Percentiles rank a stretch among this genome's conserved stretches.
These are phyloP conservation scores for Cosmia pyralina DNA, from an alignment of 2,888 invertebrate genomes.

Conservation along the genomic window DNA sequence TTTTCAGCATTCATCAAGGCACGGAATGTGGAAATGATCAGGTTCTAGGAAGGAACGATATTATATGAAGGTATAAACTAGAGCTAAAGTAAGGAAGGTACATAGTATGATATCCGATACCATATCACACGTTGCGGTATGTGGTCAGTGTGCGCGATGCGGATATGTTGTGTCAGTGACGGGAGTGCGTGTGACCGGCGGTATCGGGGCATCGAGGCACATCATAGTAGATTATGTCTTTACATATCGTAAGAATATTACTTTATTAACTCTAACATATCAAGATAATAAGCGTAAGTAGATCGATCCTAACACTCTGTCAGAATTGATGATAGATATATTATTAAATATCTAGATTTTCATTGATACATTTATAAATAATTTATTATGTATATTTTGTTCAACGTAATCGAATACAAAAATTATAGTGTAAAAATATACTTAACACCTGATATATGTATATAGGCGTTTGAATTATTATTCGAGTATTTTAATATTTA, in stretches of 20 bases:
- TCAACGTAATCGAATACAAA: conserved; percentile 74
- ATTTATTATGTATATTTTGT: conserved; percentile 65
- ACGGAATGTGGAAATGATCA: conserved; percentile 71
- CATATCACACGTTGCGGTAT: conserved; percentile 71
- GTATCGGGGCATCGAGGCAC: conserved; percentile 85
- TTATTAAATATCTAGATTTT: conserved; percentile 69
- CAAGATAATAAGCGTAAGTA: conserved; percentile 89
- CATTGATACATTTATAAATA: conserved; percentile 75
- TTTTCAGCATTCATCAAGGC: conserved; percentile 75
- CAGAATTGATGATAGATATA: conserved; percentile 74
- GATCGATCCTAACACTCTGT: conserved; percentile 78
- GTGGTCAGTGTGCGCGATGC: conserved; percentile 16
- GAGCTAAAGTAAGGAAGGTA: conserved; percentile 76
- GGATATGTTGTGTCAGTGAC: conserved; percentile 43
- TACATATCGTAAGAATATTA: conserved; percentile 82
- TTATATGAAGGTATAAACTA: conserved; percentile 66
- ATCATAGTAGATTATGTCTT: conserved; percentile 79
- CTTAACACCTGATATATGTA: conserved; percentile 74
- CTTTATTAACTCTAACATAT: conserved; percentile 85
- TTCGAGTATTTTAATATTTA: conserved; percentile 72
- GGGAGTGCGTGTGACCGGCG: conserved; percentile 52
- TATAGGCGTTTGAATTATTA: conserved; percentile 75
- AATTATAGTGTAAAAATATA: conserved; percentile 83
- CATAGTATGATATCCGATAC: conserved; percentile 80
- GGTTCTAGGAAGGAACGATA: conserved; percentile 81